Conservation (phyloP, 2,797 vertebrate genomes). For the Aphelocoma californica region DNA sequence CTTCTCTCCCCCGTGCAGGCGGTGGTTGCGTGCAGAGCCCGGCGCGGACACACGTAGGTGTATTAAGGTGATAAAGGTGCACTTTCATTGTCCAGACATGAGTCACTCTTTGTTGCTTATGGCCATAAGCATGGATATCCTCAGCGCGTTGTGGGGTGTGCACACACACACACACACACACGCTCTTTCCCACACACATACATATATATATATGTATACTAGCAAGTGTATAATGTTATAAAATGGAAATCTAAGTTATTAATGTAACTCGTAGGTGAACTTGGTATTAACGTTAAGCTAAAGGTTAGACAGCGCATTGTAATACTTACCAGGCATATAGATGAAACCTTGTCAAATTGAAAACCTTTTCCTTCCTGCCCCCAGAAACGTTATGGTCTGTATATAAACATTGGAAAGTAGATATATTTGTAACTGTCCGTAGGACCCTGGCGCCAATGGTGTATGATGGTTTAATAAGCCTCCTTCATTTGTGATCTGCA, state of each 20-base stretch:
- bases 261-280: slow-evolving; percentile 82
- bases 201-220: slow-evolving; percentile 71
- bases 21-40: neutral
- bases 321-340: slow-evolving; percentile 70
- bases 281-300: slow-evolving; percentile 78
- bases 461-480: slow-evolving; percentile 67
- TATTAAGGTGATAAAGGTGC: slow-evolving; percentile 62
- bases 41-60: neutral
- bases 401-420: slow-evolving; percentile 79
- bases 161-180: neutral
- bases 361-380: slow-evolving; percentile 70
- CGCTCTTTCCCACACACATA: neutral
- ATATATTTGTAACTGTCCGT: slow-evolving; percentile 81
- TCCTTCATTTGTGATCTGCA: slow-evolving; percentile 77
- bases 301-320: slow-evolving; percentile 69
- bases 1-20: neutral
- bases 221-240: slow-evolving; percentile 81
- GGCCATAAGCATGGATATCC: slow-evolving; percentile 75
- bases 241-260: slow-evolving; percentile 89
- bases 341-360: slow-evolving; percentile 72
- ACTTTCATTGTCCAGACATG: slow-evolving; percentile 78
- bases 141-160: slow-evolving; percentile 66
- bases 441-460: slow-evolving; percentile 57
- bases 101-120: slow-evolving; percentile 78
- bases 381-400: slow-evolving; percentile 72